phyloP scores from a whole-genome alignment of 2,797 vertebrate genomes.

The Poeciliopsis gracilis region DNA sequence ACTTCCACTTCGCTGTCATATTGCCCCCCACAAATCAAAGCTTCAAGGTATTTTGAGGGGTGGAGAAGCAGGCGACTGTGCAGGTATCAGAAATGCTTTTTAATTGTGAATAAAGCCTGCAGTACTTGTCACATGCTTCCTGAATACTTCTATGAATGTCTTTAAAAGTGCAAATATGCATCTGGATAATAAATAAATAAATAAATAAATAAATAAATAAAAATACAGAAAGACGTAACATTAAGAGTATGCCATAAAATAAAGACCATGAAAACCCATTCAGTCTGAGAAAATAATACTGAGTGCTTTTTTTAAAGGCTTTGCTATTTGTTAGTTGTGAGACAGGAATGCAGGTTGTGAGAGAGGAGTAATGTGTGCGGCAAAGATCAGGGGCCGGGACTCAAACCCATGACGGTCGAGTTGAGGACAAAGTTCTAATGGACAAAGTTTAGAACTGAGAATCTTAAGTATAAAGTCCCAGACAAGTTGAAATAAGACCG shows the following conservation, averaged over 20 bases:
- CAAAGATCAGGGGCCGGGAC: too few relatives aligned
- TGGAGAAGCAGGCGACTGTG: too few relatives aligned
- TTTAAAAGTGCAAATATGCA: neutral
- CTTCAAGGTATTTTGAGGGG: neutral
- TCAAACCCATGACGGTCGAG: too few relatives aligned
- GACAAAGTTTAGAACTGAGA: neutral
- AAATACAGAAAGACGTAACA: neutral
- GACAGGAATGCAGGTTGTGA: too few relatives aligned
- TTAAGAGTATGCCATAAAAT: too few relatives aligned
- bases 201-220: too few relatives aligned
- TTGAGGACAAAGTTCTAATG: neutral
- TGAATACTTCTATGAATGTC: neutral
- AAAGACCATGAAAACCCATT: too few relatives aligned
- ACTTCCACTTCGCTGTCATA: neutral
- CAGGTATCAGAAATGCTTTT: neutral
- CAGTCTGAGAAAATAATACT: neutral
- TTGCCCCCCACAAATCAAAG: neutral
- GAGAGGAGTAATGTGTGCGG: too few relatives aligned
- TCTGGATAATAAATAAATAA: neutral
- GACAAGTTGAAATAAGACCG: neutral
- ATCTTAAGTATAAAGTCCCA: neutral
- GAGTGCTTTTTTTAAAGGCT: too few relatives aligned
- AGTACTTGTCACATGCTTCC: neutral
- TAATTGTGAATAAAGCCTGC: neutral
- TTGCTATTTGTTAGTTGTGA: too few relatives aligned